A percentile compares a stretch with the other conserved stretches of the same genome.
Evolutionary conservation across 2,113 vertebrate species (phyloP).

Genomic region (Pollimyrus isidori): DNA sequence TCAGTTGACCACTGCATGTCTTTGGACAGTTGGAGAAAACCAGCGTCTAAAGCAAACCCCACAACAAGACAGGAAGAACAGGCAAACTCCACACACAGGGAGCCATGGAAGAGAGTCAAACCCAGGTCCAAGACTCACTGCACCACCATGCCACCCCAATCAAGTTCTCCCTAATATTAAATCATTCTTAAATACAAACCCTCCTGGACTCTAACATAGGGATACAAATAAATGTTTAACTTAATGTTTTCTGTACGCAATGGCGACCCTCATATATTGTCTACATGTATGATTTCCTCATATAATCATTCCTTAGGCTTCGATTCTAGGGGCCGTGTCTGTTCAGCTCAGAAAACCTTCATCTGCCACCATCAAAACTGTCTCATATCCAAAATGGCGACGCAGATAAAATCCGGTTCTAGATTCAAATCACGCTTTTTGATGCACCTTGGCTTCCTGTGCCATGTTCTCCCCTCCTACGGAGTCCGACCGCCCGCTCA

Average conservation of each 20-base stretch:
- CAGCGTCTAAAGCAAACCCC: neutral
- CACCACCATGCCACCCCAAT: neutral
- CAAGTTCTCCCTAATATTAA: neutral
- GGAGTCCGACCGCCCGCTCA: constrained; percentile 52
- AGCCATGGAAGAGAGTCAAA: neutral
- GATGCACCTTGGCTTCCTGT: neutral
- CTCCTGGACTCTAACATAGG: neutral
- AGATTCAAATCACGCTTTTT: neutral
- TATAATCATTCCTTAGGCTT: neutral
- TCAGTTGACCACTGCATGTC: neutral
- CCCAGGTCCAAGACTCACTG: neutral
- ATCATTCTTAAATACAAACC: neutral
- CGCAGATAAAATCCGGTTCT: neutral
- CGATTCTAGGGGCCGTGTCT: neutral
- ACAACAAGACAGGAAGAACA: neutral
- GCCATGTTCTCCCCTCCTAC: constrained; percentile 16
- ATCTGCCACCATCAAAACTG: neutral
- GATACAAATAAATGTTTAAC: neutral
- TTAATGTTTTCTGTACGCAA: neutral
- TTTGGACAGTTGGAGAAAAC: neutral
- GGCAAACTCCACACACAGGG: neutral
- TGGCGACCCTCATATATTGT: neutral
- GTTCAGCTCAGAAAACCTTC: neutral
- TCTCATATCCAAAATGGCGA: neutral
- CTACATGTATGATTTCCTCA: neutral